Evolutionary conservation across 2,113 vertebrate species (phyloP).

Genomic region (Octodon degus): DNA sequence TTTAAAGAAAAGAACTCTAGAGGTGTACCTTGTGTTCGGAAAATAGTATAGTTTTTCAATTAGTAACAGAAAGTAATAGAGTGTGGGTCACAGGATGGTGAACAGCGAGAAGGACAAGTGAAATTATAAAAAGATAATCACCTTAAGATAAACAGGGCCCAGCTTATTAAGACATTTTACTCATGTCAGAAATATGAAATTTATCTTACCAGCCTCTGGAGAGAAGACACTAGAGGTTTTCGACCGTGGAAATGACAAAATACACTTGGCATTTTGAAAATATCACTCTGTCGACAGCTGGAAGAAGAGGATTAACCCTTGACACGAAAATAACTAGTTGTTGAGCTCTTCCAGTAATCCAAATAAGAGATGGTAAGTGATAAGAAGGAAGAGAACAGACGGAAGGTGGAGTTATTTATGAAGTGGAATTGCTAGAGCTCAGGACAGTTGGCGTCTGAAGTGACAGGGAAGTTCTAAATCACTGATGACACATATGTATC

Average conservation of each 20-base stretch:
- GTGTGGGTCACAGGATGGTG: not conserved
- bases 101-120: not conserved
- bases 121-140: not conserved
- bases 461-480: not conserved
- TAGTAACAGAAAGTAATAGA: not conserved
- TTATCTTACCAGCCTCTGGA: constrained; percentile 22
- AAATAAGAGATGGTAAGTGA: not conserved
- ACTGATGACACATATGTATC: not conserved
- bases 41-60: not conserved
- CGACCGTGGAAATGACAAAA: not conserved
- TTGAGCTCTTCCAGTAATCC: not conserved
- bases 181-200: constrained; percentile 17
- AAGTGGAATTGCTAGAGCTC: not conserved
- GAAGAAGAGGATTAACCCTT: not conserved
- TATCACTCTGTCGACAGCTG: constrained; percentile 42
- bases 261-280: constrained; percentile 47
- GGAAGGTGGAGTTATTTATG: not conserved
- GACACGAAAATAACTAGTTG: not conserved
- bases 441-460: not conserved
- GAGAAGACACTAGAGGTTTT: constrained; percentile 49
- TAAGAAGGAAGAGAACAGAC: not conserved
- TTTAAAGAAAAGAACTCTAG: not conserved
- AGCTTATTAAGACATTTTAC: constrained; percentile 45
- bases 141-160: not conserved
- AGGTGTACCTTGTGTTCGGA: not conserved